phyloP scores from a whole-genome alignment of 2,113 vertebrate species.

The Chunga burmeisteri region DNA sequence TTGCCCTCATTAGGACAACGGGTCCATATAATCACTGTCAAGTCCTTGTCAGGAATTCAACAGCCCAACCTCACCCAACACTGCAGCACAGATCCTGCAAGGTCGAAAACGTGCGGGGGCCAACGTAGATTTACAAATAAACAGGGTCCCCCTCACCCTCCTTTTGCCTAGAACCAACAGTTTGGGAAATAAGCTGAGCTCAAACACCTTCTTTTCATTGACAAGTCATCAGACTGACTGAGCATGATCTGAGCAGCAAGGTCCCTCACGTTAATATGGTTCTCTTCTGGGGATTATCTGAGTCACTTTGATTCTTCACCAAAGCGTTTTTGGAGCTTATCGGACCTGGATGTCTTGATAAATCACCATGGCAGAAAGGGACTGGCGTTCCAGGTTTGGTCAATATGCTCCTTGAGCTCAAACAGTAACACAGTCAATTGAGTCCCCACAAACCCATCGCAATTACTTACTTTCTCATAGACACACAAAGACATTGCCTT shows the following conservation, averaged over 20 bases:
- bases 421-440: not conserved
- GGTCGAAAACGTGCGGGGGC: rapidly evolving
- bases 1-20: not conserved
- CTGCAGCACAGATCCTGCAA: not conserved
- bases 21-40: not conserved
- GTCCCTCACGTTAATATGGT: not conserved
- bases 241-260: rapidly evolving
- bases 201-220: not conserved
- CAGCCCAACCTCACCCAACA: not conserved
- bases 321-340: not conserved
- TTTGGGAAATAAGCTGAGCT: not conserved
- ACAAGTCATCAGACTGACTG: not conserved
- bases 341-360: not conserved
- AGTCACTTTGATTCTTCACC: not conserved
- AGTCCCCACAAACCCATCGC: not conserved
- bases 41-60: not conserved
- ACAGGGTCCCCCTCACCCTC: not conserved
- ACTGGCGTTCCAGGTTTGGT: not conserved
- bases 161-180: not conserved
- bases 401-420: not conserved
- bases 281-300: not conserved
- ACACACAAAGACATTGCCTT: not conserved
- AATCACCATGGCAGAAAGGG: not conserved
- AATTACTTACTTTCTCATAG: not conserved
- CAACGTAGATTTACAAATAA: not conserved